Conservation (phyloP, 2,797 vertebrate species). For the Aphelocoma californica region DNA sequence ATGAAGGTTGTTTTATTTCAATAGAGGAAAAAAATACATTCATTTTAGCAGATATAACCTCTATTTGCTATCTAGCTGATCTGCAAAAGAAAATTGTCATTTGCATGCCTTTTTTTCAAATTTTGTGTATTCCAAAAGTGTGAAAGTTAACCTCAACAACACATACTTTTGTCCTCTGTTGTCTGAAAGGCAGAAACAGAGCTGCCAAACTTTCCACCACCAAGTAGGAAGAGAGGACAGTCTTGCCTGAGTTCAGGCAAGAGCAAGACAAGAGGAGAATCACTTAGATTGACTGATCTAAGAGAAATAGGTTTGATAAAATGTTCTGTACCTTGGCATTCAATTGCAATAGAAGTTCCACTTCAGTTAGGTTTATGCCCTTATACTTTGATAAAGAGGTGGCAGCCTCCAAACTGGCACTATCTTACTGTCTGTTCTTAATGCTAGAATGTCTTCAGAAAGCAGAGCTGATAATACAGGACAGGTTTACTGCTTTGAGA, state of each 20-base stretch:
- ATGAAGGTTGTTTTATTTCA: background rate
- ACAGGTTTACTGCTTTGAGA: background rate
- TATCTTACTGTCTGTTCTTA: background rate
- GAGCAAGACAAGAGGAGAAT: background rate
- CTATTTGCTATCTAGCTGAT: background rate
- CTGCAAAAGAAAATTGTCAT: background rate
- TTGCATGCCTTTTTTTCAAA: background rate
- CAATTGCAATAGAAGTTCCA: background rate
- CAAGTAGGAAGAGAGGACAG: background rate
- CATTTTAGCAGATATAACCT: background rate
- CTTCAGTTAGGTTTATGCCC: background rate
- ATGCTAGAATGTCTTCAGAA: background rate
- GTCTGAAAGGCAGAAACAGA: background rate
- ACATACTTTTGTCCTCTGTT: background rate
- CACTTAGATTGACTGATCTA: background rate
- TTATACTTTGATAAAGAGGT: background rate
- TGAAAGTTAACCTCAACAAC: background rate
- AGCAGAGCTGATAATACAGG: background rate
- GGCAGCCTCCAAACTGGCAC: background rate
- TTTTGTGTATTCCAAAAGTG: background rate
- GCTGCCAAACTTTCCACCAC: background rate
- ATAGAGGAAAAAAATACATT: background rate
- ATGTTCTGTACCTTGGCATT: background rate
- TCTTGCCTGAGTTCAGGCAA: background rate
- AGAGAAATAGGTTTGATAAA: background rate